A percentile compares a stretch with the other conserved stretches of the same genome.
Evolutionary conservation across 2,797 vertebrate genomes (phyloP).

Genomic region (Garrulus glandarius): DNA sequence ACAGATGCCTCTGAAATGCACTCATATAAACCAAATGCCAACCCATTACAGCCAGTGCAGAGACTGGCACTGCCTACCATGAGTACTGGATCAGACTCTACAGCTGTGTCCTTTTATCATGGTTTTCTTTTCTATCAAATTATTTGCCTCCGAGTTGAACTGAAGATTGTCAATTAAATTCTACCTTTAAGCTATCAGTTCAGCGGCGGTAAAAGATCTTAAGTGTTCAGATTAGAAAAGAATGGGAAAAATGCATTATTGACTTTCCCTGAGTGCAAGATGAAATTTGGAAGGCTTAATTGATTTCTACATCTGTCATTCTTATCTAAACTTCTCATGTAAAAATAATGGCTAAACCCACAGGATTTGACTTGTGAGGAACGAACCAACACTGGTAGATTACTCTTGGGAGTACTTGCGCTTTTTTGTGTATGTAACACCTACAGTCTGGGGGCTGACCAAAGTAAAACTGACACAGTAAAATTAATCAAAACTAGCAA

Average conservation of each 20-base stretch:
- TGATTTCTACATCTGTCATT: not conserved
- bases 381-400: not conserved
- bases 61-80: not conserved
- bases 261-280: not conserved
- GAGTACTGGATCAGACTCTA: not conserved
- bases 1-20: not conserved
- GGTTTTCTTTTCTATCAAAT: not conserved
- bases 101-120: not conserved
- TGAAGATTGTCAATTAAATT: not conserved
- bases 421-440: not conserved
- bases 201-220: not conserved
- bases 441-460: not conserved
- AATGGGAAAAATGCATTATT: not conserved
- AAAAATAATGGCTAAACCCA: not conserved
- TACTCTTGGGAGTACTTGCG: not conserved
- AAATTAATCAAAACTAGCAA: not conserved
- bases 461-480: not conserved
- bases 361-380: not conserved
- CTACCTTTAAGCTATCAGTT: not conserved
- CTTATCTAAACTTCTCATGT: not conserved
- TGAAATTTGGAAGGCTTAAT: not conserved
- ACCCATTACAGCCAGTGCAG: not conserved
- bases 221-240: not conserved
- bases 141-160: not conserved
- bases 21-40: not conserved